These are phyloP conservation scores for Anniella stebbinsi DNA, from an alignment of 2,797 vertebrate species.

Conservation along the genomic window DNA sequence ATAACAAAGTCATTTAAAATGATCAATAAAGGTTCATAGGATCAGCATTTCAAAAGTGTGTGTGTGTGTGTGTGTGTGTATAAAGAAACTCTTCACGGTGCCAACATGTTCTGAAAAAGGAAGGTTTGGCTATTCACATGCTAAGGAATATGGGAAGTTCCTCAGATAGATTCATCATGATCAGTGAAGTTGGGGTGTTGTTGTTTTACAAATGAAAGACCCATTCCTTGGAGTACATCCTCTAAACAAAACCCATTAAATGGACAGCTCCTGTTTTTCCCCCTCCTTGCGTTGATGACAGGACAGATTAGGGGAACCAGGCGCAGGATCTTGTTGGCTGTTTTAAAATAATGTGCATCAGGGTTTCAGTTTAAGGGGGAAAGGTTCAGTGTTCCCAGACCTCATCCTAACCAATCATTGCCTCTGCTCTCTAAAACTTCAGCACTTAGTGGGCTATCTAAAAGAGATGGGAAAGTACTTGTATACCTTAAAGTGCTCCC, in stretches of 20 bases:
- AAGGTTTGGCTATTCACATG: not conserved
- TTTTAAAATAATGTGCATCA: no score
- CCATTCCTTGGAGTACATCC: no score
- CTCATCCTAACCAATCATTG: not conserved
- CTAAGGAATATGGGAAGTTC: not conserved
- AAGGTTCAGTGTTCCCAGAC: no score
- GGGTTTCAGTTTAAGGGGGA: no score
- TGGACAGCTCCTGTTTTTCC: no score
- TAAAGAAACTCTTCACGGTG: not conserved
- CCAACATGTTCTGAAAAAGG: not conserved
- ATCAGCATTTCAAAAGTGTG: not conserved
- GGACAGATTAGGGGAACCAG: no score
- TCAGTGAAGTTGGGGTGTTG: not conserved
- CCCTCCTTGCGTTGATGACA: no score
- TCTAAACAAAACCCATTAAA: no score
- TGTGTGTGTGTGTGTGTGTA: not conserved
- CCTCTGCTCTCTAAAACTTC: not conserved
- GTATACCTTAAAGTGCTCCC: not conserved
- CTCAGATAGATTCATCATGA: not conserved
- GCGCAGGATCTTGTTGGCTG: no score
- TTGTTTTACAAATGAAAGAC: no score
- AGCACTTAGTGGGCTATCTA: not conserved
- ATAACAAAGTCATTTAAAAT: not conserved
- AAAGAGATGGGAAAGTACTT: not conserved
- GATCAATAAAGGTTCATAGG: not conserved